Percentiles rank a stretch among this genome's conserved stretches.
Conservation (phyloP, 2,888 invertebrate species). For the Copidosoma aretas region DNA sequence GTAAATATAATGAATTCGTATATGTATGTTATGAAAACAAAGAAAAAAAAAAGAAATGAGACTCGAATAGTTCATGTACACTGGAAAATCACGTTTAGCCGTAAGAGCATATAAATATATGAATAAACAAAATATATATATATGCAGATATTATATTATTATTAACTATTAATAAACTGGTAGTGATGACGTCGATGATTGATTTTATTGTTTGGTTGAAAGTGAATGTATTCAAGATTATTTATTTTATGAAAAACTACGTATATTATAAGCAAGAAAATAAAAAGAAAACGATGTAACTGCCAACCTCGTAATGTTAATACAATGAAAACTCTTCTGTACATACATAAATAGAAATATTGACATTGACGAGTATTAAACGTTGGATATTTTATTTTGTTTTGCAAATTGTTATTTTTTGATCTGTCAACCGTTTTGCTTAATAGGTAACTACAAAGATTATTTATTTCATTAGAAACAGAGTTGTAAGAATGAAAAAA, state of each 20-base stretch:
- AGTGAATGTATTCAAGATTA: constrained; percentile 32
- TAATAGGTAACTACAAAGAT: background rate
- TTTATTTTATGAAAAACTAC: constrained; percentile 38
- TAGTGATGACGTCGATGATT: constrained; percentile 46
- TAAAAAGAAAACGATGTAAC: constrained; percentile 35
- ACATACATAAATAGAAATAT: background rate
- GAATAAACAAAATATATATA: constrained; percentile 45
- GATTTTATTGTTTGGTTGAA: constrained; percentile 35
- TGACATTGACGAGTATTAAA: background rate
- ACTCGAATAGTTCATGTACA: constrained; percentile 49
- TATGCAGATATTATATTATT: constrained; percentile 49
- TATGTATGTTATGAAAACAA: constrained; percentile 36
- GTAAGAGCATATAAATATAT: constrained; percentile 53
- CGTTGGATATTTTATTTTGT: background rate
- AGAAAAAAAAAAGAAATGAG: constrained; percentile 36
- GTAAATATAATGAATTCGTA: constrained; percentile 39
- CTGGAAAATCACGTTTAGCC: constrained; percentile 48
- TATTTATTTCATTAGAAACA: too few relatives aligned
- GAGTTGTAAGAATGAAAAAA: too few relatives aligned
- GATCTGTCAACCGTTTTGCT: background rate
- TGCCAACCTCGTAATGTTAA: constrained; percentile 37
- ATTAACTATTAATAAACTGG: constrained; percentile 54
- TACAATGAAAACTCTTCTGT: constrained; percentile 15
- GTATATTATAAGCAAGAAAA: constrained; percentile 25
- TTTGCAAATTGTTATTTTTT: background rate